Percentiles rank a stretch among this genome's conserved stretches.
Evolutionary conservation across 2,888 invertebrate genomes (phyloP).

Genomic region (Alviniconcha strummeri): DNA sequence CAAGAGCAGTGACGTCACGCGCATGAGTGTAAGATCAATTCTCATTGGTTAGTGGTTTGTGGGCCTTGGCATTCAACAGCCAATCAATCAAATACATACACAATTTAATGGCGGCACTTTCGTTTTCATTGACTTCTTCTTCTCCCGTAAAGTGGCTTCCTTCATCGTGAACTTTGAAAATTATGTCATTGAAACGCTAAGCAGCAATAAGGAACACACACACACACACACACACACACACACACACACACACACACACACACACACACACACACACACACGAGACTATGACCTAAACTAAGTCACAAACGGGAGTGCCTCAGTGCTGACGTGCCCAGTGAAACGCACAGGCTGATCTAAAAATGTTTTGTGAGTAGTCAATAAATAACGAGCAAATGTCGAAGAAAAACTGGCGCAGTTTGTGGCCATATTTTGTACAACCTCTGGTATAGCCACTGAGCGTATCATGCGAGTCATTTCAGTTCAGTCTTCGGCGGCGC

Average conservation of each 20-base stretch:
- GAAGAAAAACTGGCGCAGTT: neutral
- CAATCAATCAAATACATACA: neutral
- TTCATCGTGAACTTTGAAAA: too few species aligned
- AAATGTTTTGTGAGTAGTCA: neutral
- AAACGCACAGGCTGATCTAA: neutral
- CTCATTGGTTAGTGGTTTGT: neutral
- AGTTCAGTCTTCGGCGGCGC: too few species aligned
- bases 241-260: neutral
- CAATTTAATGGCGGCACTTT: neutral
- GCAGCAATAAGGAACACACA: neutral
- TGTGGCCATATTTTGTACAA: neutral
- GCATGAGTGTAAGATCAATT: neutral
- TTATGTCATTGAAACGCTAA: too few species aligned
- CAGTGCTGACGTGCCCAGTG: neutral
- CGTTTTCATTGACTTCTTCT: neutral
- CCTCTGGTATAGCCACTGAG: neutral
- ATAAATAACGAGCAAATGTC: neutral
- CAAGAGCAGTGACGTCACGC: constrained; percentile 29
- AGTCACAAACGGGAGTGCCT: neutral
- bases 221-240: neutral
- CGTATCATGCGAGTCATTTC: neutral
- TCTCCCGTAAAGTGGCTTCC: neutral
- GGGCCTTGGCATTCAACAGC: constrained; percentile 2
- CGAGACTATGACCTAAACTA: neutral
- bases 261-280: too few species aligned